Conservation (phyloP, 37 sponge, comb jelly and placozoan species). For the Chondrilla cf. caribensis region DNA sequence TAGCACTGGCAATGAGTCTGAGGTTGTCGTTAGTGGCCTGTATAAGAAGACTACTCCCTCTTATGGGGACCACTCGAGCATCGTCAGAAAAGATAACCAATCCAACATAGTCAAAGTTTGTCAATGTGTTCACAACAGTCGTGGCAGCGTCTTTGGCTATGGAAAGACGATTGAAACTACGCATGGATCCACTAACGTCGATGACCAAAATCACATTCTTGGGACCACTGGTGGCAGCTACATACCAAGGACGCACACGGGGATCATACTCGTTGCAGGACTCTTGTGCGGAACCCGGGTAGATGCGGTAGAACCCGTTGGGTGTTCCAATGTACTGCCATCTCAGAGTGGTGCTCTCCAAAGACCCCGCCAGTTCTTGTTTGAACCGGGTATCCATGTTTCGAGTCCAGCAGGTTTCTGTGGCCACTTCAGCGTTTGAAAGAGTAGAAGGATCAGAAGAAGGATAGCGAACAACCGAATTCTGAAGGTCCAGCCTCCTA, state of each 20-base stretch:
- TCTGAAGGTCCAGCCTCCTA: not conserved
- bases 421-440: not conserved
- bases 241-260: constrained; percentile 40
- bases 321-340: constrained; percentile 23
- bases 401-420: constrained; percentile 14
- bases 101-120: constrained; percentile 17
- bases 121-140: constrained; percentile 16
- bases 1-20: not conserved
- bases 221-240: constrained; percentile 39
- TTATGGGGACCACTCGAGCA: not conserved
- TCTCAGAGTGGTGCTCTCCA: not conserved
- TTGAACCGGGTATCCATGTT: not conserved
- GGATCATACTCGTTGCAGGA: constrained; percentile 27
- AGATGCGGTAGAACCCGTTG: not conserved
- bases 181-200: constrained; percentile 24
- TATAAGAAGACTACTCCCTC: not conserved
- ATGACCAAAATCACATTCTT: constrained; percentile 28
- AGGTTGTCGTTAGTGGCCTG: constrained; percentile 4
- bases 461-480: not conserved
- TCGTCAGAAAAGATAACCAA: constrained; percentile 7
- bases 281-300: constrained; percentile 5
- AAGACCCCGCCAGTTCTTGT: not conserved
- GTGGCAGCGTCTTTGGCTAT: constrained; percentile 1
- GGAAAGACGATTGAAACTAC: not conserved
- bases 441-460: not conserved